Evolutionary conservation across 1,140 invertebrate species (phyloP), one percentile per base, ranked within the genome.

Genomic region (Drosophila nigrodunni): DNA sequence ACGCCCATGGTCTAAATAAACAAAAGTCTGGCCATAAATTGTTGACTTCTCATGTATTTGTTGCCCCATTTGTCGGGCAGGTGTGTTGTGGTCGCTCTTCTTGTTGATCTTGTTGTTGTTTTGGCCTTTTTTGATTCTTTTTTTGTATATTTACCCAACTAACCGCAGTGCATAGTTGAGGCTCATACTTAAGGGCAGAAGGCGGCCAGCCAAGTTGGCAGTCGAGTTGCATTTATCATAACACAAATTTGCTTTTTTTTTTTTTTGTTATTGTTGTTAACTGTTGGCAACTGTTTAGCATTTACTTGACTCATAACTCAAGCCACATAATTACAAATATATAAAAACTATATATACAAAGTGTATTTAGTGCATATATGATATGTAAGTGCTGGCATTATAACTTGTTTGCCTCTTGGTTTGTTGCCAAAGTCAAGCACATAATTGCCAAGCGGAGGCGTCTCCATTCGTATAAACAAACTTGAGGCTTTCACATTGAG

Each of bases 371-470:
- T 25, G 10, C 25, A 43, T 18, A 3, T 30, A 49, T 49, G 18
- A 30, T 15, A 55, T 55, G 35, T 55, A 37, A 21, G 13, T 18
- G 7, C 15, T 55, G 52, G 4, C 52, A 55, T 21, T 35, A 39
- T 39, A 69, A 58, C 61, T 58, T 44, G 59, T 46, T 65, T 71
- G 11, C 21, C 58, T 55, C 10, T 15, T 58, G 52, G 34, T 46
- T 25, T 11, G 65, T 65, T 78, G 82, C 82, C 82, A 86, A 86
- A 86, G 78, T 86, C 75, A 80, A 75, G 77, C 70, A 69, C 55
- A 74, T 85, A 85, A 85, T 85, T 76, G 75, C 47, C 35, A 59
- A 67, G 59, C 70, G 55, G 25, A 44, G 74, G 70, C 78, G 78
- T 50, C 74, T 74, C 44, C 21, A 68, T 11, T 11, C 4, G 10